Conservation (phyloP, 1,140 invertebrate genomes). For the Limonius californicus region DNA sequence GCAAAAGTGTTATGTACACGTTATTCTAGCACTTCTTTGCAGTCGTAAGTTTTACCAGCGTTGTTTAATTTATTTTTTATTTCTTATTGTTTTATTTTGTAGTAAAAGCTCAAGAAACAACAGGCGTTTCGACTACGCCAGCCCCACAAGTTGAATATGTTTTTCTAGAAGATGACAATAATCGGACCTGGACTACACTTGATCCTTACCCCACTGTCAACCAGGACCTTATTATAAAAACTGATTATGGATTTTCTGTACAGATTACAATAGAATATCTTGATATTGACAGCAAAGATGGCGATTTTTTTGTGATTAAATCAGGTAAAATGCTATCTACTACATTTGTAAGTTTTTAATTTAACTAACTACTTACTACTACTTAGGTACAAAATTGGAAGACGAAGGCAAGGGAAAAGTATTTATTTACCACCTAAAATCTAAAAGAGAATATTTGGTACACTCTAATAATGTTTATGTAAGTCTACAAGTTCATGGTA, state of each 20-base stretch:
- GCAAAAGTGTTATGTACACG: too few species aligned
- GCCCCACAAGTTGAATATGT: not conserved
- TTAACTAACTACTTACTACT: not conserved
- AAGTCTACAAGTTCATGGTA: not conserved
- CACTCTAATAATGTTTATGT: not conserved
- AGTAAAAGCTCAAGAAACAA: not conserved
- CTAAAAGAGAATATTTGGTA: not conserved
- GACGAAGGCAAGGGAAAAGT: not conserved
- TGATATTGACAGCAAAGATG: slow-evolving; percentile 19
- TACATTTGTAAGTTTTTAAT: not conserved
- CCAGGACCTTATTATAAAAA: not conserved
- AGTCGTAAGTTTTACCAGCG: too few species aligned
- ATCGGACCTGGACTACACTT: not conserved
- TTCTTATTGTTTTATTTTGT: not conserved
- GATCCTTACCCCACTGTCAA: not conserved
- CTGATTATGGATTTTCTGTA: slow-evolving; percentile 20
- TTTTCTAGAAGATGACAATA: not conserved
- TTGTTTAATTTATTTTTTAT: too few species aligned
- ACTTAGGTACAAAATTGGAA: not conserved
- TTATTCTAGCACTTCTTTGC: too few species aligned
- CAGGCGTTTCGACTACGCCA: not conserved
- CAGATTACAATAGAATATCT: slow-evolving; percentile 2
- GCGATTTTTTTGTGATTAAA: slow-evolving; percentile 19
- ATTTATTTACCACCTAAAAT: not conserved
- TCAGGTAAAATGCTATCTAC: slow-evolving; percentile 4